Evolutionary conservation across 2,797 vertebrate genomes (phyloP).

Genomic region (Artibeus lituratus): DNA sequence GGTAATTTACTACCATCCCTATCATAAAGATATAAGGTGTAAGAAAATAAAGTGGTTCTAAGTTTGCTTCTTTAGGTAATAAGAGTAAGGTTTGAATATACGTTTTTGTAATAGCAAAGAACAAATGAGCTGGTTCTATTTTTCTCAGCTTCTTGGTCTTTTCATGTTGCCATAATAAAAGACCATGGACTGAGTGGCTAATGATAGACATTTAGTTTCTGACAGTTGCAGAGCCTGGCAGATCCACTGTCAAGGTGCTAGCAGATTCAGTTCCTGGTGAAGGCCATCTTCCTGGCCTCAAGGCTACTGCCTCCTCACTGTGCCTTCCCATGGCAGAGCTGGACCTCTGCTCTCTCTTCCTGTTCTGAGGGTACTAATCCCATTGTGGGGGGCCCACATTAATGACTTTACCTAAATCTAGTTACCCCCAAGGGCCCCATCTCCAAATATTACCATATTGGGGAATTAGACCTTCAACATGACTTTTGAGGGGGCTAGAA

Average conservation of each 20-base stretch:
- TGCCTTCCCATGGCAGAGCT: background rate
- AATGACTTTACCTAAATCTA: background rate
- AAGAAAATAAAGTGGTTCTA: background rate
- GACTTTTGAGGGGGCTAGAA: background rate
- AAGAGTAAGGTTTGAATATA: background rate
- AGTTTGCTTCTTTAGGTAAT: conserved; percentile 1
- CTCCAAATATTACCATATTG: background rate
- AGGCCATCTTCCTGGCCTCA: background rate
- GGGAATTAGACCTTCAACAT: background rate
- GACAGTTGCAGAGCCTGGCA: background rate
- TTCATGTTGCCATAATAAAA: background rate
- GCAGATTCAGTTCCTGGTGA: background rate
- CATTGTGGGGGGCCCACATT: background rate
- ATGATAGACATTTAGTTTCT: background rate
- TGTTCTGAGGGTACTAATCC: background rate
- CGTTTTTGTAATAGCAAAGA: background rate
- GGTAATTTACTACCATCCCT: conserved; percentile 2
- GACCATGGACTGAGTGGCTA: background rate
- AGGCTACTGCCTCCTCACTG: background rate
- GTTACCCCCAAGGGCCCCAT: background rate
- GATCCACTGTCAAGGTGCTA: background rate
- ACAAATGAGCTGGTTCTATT: conserved; percentile 34
- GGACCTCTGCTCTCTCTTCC: background rate
- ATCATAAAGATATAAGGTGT: background rate
- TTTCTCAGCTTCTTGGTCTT: background rate